Evolutionary conservation across 2,888 invertebrate genomes (phyloP).

Genomic region (Rhimphoctona megacephalus): DNA sequence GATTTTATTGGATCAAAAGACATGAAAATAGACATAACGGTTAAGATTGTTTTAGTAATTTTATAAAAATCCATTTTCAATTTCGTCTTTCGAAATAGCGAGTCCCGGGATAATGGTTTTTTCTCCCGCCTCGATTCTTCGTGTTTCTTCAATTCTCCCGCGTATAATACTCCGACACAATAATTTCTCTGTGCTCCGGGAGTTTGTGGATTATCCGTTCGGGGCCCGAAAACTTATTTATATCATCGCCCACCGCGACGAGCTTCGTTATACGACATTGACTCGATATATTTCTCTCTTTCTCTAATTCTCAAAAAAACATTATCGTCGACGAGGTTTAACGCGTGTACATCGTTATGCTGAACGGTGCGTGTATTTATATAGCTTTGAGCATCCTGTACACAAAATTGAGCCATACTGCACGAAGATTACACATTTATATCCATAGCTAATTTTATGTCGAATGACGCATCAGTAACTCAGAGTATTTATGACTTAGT

Average conservation of each 20-base stretch:
- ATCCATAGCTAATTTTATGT: not conserved
- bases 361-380: constrained; percentile 4
- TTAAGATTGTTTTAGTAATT: not conserved
- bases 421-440: constrained; percentile 16
- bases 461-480: not conserved
- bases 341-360: constrained; percentile 17
- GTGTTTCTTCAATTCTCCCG: constrained; percentile 1
- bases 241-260: constrained; percentile 61
- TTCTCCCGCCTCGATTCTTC: constrained; percentile 36
- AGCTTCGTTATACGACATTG: constrained; percentile 26
- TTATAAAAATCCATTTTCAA: constrained; percentile 15
- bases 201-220: constrained; percentile 55
- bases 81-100: constrained; percentile 2
- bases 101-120: constrained; percentile 50
- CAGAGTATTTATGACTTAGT: not conserved
- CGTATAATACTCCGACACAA: constrained; percentile 18
- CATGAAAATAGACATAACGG: not conserved
- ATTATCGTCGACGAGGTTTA: constrained; percentile 51
- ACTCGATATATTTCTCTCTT: constrained; percentile 29
- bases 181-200: constrained; percentile 54
- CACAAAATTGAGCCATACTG: constrained; percentile 25
- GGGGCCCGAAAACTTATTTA: constrained; percentile 57
- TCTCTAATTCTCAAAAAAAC: constrained; percentile 61
- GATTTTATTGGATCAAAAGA: not conserved
- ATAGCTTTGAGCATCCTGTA: constrained; percentile 10